phyloP scores from a whole-genome alignment of 2,888 invertebrate genomes.

The Cybosia mesomella region DNA sequence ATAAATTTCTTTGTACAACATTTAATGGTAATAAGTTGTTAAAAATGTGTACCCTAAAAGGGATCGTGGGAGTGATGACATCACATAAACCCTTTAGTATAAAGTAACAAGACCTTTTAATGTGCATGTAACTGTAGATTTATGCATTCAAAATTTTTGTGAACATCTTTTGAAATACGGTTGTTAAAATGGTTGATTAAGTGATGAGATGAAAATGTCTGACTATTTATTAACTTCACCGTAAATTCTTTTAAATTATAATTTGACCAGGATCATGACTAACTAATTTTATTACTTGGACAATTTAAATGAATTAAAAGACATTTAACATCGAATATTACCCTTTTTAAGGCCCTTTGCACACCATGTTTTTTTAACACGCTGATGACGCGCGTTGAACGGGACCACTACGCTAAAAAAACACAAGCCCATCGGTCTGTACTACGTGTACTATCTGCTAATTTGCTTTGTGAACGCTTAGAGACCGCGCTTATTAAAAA shows the following conservation, averaged over 20 bases:
- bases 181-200: not conserved
- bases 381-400: too few relatives aligned
- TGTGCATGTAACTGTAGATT: not conserved
- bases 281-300: too few relatives aligned
- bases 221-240: not conserved
- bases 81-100: constrained; percentile 11
- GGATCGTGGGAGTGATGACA: constrained; percentile 17
- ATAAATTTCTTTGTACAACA: not conserved
- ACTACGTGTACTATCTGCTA: too few relatives aligned
- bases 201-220: not conserved
- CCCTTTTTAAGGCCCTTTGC: not conserved
- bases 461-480: too few relatives aligned
- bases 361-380: too few relatives aligned
- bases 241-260: not conserved
- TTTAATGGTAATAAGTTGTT: constrained; percentile 21
- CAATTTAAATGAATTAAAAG: too few relatives aligned
- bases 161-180: not conserved
- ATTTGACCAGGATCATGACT: too few relatives aligned
- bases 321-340: too few relatives aligned
- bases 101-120: constrained; percentile 4
- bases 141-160: constrained; percentile 1
- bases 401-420: too few relatives aligned
- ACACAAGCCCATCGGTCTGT: too few relatives aligned
- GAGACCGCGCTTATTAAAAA: too few relatives aligned
- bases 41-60: constrained; percentile 1